Evolutionary conservation across 2,113 vertebrate species (phyloP).

Genomic region (Prietella phreatophila): DNA sequence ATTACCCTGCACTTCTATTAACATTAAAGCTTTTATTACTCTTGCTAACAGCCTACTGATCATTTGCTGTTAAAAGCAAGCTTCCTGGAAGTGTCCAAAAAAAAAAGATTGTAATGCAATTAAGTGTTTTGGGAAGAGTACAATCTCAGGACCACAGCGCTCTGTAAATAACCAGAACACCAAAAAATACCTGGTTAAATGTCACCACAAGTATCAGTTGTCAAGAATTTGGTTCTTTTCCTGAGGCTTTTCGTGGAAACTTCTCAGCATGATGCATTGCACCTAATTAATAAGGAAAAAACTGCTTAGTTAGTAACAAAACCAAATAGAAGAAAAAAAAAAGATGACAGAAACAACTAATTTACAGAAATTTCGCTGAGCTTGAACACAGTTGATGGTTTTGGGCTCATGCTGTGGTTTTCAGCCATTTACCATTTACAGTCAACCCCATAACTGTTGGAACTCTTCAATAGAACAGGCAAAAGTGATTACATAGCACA

Average conservation of each 20-base stretch:
- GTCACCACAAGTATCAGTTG: not conserved
- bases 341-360: not conserved
- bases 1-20: not conserved
- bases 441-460: not conserved
- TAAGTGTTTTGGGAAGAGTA: not conserved
- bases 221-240: not conserved
- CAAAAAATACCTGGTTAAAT: not conserved
- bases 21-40: not conserved
- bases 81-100: not conserved
- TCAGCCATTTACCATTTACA: not conserved
- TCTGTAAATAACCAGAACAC: not conserved
- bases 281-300: not conserved
- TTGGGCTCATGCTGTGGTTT: not conserved
- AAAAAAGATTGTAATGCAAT: not conserved
- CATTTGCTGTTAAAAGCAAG: not conserved
- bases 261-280: not conserved
- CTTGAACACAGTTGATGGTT: not conserved
- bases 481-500: not conserved
- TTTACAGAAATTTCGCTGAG: not conserved
- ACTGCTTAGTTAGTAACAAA: not conserved
- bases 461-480: not conserved
- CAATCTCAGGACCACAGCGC: not conserved
- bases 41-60: not conserved
- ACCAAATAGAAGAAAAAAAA: not conserved
- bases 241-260: not conserved